Percentiles rank a stretch among this genome's conserved stretches.
phyloP scores from a whole-genome alignment of 2,888 invertebrate genomes.

The Cerastis leucographa region DNA sequence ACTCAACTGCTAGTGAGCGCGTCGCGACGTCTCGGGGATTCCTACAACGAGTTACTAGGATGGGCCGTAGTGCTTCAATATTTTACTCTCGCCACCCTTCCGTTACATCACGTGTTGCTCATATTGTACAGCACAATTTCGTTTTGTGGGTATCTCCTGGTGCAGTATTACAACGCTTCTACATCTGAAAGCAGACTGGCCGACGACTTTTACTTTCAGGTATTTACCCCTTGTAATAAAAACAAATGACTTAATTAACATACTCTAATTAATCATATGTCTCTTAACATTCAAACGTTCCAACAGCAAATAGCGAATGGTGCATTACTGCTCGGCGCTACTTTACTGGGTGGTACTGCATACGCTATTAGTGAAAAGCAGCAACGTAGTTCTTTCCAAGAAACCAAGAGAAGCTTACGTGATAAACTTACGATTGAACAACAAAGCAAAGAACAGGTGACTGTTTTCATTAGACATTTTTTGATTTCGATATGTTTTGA shows the following conservation, averaged over 20 bases:
- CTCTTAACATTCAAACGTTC: constrained; percentile 50
- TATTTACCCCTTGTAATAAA: constrained; percentile 58
- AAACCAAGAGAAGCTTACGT: constrained; percentile 97
- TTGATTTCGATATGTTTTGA: neutral
- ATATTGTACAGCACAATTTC: constrained; percentile 80
- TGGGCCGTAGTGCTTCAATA: constrained; percentile 94
- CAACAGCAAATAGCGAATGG: constrained; percentile 93
- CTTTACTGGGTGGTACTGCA: constrained; percentile 92
- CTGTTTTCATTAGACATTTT: constrained; percentile 15
- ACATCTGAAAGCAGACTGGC: constrained; percentile 78
- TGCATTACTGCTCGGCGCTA: constrained; percentile 93
- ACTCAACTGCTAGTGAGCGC: constrained; percentile 80
- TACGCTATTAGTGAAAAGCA: constrained; percentile 95
- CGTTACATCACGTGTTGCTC: constrained; percentile 88
- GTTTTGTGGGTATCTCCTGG: constrained; percentile 77
- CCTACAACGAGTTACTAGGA: constrained; percentile 92
- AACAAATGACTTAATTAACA: constrained; percentile 4
- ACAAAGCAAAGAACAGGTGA: constrained; percentile 97
- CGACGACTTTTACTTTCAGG: constrained; percentile 84
- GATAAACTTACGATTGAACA: constrained; percentile 98
- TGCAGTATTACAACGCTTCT: constrained; percentile 83
- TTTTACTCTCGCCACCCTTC: constrained; percentile 93
- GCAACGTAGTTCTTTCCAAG: constrained; percentile 96
- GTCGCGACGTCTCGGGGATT: constrained; percentile 88
- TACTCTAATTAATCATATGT: neutral